phyloP scores from a whole-genome alignment of 2,888 invertebrate species.

The Epinotia bilunana region DNA sequence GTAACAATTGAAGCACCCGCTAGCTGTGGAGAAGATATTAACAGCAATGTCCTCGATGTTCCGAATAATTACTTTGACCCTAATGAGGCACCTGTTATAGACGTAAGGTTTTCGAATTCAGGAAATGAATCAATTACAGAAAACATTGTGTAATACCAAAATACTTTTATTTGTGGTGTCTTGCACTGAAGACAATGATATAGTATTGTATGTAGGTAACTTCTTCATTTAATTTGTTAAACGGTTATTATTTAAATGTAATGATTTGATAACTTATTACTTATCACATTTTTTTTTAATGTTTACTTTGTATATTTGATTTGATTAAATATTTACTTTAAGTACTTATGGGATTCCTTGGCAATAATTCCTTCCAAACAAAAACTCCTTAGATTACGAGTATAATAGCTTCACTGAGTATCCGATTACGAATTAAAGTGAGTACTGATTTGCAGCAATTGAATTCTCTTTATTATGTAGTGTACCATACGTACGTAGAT shows the following conservation, averaged over 20 bases:
- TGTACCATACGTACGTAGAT: no score
- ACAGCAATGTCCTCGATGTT: constrained; percentile 10
- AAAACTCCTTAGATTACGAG: background rate
- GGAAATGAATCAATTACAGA: constrained; percentile 9
- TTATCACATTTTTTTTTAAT: no score
- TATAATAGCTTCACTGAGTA: no score
- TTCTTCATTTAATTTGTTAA: no score
- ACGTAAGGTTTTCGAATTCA: constrained; percentile 11
- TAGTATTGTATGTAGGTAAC: no score
- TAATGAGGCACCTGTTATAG: constrained; percentile 11
- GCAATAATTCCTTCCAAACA: background rate
- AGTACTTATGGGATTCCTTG: background rate
- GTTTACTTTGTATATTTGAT: background rate
- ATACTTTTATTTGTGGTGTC: no score
- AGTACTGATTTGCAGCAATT: no score
- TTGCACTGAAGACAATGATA: no score
- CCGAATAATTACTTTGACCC: background rate
- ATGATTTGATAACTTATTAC: no score
- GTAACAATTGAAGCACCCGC: background rate
- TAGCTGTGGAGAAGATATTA: constrained; percentile 27
- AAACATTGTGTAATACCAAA: constrained; percentile 17
- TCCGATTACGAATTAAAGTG: no score
- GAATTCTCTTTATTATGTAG: no score
- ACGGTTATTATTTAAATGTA: no score
- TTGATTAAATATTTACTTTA: background rate